phyloP scores from a whole-genome alignment of 2,113 vertebrate species.

The Campylomormyrus numenius region DNA sequence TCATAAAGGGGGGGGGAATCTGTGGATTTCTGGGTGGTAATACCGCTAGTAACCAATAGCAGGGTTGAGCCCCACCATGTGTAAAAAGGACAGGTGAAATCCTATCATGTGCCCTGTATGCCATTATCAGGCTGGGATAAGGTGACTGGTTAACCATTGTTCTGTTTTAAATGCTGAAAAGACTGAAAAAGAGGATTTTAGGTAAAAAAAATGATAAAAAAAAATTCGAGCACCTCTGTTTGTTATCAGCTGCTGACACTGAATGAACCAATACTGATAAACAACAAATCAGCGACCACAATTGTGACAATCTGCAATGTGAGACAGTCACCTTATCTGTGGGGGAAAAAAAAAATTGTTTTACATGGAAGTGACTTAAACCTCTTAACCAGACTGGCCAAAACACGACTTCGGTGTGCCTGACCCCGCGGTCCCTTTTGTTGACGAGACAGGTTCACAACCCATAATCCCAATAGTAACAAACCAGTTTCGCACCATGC shows the following conservation, averaged over 20 bases:
- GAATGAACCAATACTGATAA: neutral
- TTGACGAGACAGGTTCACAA: neutral
- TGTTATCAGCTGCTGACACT: neutral
- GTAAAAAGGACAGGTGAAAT: neutral
- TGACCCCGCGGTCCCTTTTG: neutral
- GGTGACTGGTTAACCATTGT: neutral
- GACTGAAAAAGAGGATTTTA: neutral
- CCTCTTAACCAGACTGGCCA: neutral
- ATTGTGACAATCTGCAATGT: neutral
- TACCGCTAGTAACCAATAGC: neutral
- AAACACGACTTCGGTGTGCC: neutral
- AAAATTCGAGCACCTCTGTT: neutral
- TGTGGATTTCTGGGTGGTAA: neutral
- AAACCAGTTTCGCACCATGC: neutral
- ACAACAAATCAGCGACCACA: neutral
- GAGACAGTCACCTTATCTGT: neutral
- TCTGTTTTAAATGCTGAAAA: neutral
- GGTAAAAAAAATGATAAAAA: neutral
- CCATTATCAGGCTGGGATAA: neutral
- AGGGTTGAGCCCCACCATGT: neutral
- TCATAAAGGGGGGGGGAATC: neutral
- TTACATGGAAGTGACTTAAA: neutral
- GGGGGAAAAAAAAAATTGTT: too few relatives aligned
- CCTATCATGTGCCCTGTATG: neutral
- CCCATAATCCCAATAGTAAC: neutral